Conservation (phyloP, 2,113 vertebrate genomes). For the Triplophysa dalaica region DNA sequence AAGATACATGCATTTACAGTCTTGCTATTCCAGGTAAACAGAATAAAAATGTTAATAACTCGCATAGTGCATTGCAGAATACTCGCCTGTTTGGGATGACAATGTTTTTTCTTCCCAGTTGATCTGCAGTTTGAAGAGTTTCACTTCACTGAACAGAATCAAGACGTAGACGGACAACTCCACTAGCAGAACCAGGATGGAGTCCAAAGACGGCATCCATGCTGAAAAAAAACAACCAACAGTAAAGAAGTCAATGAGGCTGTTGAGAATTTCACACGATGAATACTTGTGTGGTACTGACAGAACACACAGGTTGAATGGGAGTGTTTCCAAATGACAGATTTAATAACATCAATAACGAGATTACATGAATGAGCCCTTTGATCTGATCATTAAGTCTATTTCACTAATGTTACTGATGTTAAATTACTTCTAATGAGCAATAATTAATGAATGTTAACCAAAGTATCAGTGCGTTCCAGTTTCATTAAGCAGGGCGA, state of each 20-base stretch:
- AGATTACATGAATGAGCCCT: neutral
- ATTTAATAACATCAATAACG: no score
- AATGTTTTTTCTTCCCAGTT: constrained; percentile 72
- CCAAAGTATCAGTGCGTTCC: no score
- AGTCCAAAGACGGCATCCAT: constrained; percentile 60
- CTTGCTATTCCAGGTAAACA: no score
- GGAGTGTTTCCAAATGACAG: no score
- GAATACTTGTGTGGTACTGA: neutral
- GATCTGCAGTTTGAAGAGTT: constrained; percentile 73
- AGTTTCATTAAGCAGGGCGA: no score
- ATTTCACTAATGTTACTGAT: no score
- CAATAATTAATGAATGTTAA: no score
- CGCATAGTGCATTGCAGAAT: neutral
- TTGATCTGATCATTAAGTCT: constrained; percentile 1
- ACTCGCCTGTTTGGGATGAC: constrained; percentile 72
- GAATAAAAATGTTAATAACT: no score
- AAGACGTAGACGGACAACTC: constrained; percentile 63
- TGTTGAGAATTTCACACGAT: neutral
- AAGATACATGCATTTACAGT: no score
- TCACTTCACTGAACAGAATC: constrained; percentile 64
- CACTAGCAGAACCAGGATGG: constrained; percentile 51
- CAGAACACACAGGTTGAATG: neutral
- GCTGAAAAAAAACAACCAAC: constrained; percentile 52
- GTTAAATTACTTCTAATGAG: no score
- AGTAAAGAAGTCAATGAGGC: neutral